Conservation (phyloP, 2,797 vertebrate genomes). For the Sebastes hubbsi region DNA sequence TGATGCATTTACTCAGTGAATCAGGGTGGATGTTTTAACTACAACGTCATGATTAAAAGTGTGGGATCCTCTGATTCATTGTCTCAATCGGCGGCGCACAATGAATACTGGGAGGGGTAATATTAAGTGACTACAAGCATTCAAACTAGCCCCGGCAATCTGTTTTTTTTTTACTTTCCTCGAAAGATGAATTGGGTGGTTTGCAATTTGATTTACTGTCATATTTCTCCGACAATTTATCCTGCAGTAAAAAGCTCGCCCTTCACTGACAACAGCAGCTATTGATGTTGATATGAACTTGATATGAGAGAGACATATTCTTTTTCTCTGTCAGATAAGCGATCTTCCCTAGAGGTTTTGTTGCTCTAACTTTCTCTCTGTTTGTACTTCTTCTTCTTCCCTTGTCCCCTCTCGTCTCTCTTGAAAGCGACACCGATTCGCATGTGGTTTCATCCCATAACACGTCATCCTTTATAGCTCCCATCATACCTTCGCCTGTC, state of each 20-base stretch:
- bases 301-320: slow-evolving; percentile 28
- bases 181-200: slow-evolving; percentile 21
- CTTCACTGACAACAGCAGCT: slow-evolving; percentile 5
- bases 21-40: slow-evolving; percentile 64
- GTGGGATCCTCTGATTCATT: slow-evolving; percentile 59
- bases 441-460: slow-evolving; percentile 32
- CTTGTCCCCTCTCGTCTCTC: background rate
- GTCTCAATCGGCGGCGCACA: slow-evolving; percentile 26
- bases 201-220: slow-evolving; percentile 61
- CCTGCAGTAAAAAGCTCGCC: slow-evolving; percentile 20
- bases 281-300: slow-evolving; percentile 43
- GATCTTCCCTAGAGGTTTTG: slow-evolving; percentile 21
- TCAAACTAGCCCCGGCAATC: slow-evolving; percentile 43
- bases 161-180: slow-evolving; percentile 32
- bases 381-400: background rate
- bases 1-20: slow-evolving; percentile 62
- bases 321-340: slow-evolving; percentile 12
- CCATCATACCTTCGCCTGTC: slow-evolving; percentile 44
- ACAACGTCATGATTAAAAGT: slow-evolving; percentile 59
- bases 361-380: slow-evolving; percentile 22
- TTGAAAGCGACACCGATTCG: slow-evolving; percentile 40
- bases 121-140: slow-evolving; percentile 61
- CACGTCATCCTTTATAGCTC: slow-evolving; percentile 28
- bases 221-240: slow-evolving; percentile 39
- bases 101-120: slow-evolving; percentile 30